Evolutionary conservation across 1,140 invertebrate species (phyloP).

Genomic region (Dryas iulia): DNA sequence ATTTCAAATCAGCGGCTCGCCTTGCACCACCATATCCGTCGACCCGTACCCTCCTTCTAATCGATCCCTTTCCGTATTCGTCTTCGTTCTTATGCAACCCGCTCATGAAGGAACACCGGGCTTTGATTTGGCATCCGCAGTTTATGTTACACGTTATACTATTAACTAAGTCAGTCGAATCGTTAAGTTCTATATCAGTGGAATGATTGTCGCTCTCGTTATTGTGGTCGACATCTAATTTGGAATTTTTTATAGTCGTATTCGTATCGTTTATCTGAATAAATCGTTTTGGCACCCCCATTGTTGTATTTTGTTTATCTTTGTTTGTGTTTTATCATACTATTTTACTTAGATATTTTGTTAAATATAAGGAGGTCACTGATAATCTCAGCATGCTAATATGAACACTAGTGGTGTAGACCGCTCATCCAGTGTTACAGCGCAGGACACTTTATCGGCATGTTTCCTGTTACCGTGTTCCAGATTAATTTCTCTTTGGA

Average conservation of each 20-base stretch:
- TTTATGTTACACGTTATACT: constrained; percentile 52
- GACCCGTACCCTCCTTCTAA: constrained; percentile 53
- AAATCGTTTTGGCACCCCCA: constrained; percentile 21
- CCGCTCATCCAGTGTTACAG: constrained; percentile 42
- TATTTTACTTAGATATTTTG: constrained; percentile 15
- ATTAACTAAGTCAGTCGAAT: constrained; percentile 70
- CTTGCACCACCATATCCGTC: constrained; percentile 58
- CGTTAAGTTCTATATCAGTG: constrained; percentile 55
- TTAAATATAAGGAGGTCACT: constrained; percentile 27
- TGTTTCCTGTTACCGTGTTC: constrained; percentile 67
- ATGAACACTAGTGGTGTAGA: constrained; percentile 14
- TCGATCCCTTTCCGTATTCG: constrained; percentile 65
- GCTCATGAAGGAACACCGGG: constrained; percentile 40
- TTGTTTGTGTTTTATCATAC: constrained; percentile 10
- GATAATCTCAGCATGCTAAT: constrained; percentile 55
- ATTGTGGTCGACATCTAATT: constrained; percentile 40
- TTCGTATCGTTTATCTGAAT: constrained; percentile 31
- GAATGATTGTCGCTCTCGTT: constrained; percentile 53
- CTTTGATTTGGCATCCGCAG: constrained; percentile 52
- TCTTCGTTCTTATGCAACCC: constrained; percentile 53
- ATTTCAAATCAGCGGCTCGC: constrained; percentile 65
- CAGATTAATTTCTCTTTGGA: constrained; percentile 72
- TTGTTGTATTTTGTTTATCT: constrained; percentile 10
- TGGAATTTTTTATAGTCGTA: constrained; percentile 30
- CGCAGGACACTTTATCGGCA: constrained; percentile 56